phyloP scores from a whole-genome alignment of 2,888 invertebrate species.

The Empis livida region DNA sequence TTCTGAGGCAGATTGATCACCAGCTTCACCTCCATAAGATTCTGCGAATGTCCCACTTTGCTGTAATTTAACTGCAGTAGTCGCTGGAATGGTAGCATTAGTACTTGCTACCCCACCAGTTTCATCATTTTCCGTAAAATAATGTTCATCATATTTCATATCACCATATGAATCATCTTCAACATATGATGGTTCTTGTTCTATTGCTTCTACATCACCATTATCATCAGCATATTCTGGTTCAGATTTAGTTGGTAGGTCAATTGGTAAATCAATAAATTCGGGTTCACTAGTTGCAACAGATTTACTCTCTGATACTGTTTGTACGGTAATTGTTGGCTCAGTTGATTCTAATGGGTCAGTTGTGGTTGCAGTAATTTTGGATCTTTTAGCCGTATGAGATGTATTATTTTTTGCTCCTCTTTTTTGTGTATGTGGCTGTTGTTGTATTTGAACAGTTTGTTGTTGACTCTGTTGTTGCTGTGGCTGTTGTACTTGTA shows the following conservation, averaged over 20 bases:
- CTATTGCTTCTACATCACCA: slow-evolving; percentile 48
- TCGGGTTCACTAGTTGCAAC: slow-evolving; percentile 28
- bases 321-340: slow-evolving; percentile 41
- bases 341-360: slow-evolving; percentile 48
- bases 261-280: slow-evolving; percentile 37
- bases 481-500: slow-evolving; percentile 17
- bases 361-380: slow-evolving; percentile 20
- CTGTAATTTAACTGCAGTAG: slow-evolving; percentile 30
- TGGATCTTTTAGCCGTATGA: slow-evolving; percentile 25
- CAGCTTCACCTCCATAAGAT: slow-evolving; percentile 32
- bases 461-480: slow-evolving; percentile 14
- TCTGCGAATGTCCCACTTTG: slow-evolving; percentile 26
- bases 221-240: slow-evolving; percentile 51
- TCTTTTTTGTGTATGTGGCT: slow-evolving; percentile 30
- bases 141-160: slow-evolving; percentile 40
- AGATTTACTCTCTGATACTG: slow-evolving; percentile 32
- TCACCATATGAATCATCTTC: slow-evolving; percentile 54
- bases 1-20: slow-evolving; percentile 34
- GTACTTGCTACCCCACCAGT: slow-evolving; percentile 20
- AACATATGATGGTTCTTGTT: slow-evolving; percentile 49
- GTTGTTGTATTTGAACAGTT: slow-evolving; percentile 21
- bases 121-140: slow-evolving; percentile 37
- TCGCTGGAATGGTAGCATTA: slow-evolving; percentile 17
- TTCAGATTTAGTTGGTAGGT: slow-evolving; percentile 51
- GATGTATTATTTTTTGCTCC: slow-evolving; percentile 27